phyloP scores from a whole-genome alignment of 2,113 vertebrate genomes.

The Muntiacus reevesi region DNA sequence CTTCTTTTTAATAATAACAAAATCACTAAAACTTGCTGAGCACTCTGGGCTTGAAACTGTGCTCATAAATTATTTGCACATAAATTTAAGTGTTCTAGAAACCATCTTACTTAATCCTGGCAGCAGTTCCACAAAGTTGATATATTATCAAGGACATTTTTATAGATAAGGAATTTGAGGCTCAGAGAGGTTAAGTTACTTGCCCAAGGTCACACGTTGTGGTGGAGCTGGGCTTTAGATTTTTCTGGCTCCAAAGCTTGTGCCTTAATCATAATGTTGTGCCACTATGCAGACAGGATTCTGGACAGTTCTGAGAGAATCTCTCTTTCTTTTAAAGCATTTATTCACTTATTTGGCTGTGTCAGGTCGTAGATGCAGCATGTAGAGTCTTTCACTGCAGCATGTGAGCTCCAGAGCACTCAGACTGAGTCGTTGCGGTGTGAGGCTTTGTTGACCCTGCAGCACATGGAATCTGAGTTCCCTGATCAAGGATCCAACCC shows the following conservation, averaged over 20 bases:
- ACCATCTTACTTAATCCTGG: neutral
- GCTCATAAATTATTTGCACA: neutral
- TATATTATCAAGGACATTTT: neutral
- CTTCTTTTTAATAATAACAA: neutral
- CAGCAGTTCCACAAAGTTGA: neutral
- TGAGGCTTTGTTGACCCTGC: neutral
- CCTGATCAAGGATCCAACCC: neutral
- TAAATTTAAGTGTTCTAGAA: neutral
- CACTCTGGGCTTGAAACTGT: neutral
- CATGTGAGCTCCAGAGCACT: neutral
- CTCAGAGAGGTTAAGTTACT: neutral
- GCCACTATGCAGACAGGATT: neutral
- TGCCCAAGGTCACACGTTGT: neutral
- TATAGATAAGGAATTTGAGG: neutral
- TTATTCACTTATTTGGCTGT: neutral
- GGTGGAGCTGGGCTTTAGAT: neutral
- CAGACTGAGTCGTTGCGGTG: fast-evolving
- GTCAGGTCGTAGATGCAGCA: neutral
- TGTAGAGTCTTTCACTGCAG: neutral
- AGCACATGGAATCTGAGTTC: neutral
- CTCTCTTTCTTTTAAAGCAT: neutral
- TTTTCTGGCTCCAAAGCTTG: neutral
- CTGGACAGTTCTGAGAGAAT: neutral
- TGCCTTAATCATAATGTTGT: neutral
- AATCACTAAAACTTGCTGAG: neutral